phyloP scores from a whole-genome alignment of 2,888 invertebrate species.

The Leptodirus hochenwartii region DNA sequence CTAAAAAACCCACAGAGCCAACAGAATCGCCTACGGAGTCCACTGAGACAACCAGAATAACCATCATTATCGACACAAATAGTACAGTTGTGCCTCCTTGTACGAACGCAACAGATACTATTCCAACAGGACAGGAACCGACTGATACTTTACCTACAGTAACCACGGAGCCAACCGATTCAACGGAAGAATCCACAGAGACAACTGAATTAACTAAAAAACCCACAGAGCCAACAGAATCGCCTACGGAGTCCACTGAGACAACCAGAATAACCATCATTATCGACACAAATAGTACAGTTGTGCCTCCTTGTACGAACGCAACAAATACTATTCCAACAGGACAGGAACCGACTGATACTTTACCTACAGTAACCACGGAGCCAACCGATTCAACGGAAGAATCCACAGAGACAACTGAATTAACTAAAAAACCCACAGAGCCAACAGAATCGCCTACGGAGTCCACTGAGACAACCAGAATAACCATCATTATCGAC shows the following conservation, averaged over 20 bases:
- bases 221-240: not conserved
- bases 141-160: not conserved
- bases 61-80: not conserved
- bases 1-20: not conserved
- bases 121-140: not conserved
- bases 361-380: conserved; percentile 2
- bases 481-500: not conserved
- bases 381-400: not conserved
- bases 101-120: no score
- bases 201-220: not conserved
- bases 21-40: not conserved
- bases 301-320: not conserved
- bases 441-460: not conserved
- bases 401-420: not conserved
- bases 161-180: not conserved
- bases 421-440: not conserved
- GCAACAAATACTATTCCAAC: not conserved
- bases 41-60: no score
- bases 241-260: conserved; percentile 1
- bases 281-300: conserved; percentile 1
- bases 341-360: no score
- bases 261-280: no score
- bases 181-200: not conserved
- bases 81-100: not conserved
- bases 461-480: not conserved